Evolutionary conservation across 2,797 vertebrate genomes (phyloP), one percentile per base, ranked within the genome.

Genomic region (Bradypodion ventrale): DNA sequence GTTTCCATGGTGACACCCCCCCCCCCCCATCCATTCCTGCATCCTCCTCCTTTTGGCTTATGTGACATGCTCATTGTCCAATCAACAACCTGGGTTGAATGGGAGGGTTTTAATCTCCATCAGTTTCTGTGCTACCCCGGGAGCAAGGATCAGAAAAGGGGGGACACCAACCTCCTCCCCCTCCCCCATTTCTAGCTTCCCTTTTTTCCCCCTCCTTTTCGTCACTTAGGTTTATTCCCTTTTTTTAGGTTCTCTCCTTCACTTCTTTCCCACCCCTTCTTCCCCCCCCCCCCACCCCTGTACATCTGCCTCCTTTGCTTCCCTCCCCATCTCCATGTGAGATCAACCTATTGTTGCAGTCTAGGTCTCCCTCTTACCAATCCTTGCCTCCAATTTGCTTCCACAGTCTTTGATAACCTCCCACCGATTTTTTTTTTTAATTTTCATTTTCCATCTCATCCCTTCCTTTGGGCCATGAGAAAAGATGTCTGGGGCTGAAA

Each of bases 1-100:
- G 93, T 95, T 90, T 87, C 93, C 93, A 95, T 95, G 94, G 92
- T 89, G 80, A 95, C 93, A 88, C 94, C 89, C 88, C 91, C 89
- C 91, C 89, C 90, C n/a, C 92, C 88, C 93, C 86, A 80, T 90
- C 89, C 85, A 84, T 89, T 85, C 82, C 82, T 84, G 86, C 82
- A 84, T 94, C 90, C 89, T 93, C 89, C 90, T 76, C 87, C 89
- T 86, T 91, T 86, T 91, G 88, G 90, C 88, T 87, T 90, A 85
- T 89, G 63, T 25, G 91, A 83, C 89, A 84, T 42, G 10, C 23
- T 62, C 37, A 4, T 21, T 25, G 75, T 29, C 88, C 90, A 89
- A 91, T 90, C 56, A 87, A 88, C 89, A 75, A 74, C 42, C 88
- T 83, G 84, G 87, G 44, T 29, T 65, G 66, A 13, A 44, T 65